Evolutionary conservation across 2,797 vertebrate species (phyloP), one percentile per base, ranked within the genome.

Genomic region (Pangasius mekongensis): DNA sequence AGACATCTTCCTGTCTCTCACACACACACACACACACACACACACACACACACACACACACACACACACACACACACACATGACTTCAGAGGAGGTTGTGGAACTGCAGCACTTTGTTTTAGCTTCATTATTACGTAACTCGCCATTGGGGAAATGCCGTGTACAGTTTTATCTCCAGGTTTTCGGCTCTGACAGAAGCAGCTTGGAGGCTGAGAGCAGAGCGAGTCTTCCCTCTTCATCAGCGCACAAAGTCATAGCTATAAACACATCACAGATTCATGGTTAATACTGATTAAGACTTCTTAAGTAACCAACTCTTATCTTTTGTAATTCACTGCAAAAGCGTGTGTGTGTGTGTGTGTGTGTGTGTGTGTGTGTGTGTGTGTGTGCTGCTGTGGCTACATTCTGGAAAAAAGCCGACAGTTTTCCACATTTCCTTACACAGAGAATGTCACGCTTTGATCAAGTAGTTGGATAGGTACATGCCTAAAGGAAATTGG

Each of bases 71-170:
- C 81, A 56, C 27, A 69, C 77, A 36, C 52, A 43, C 76, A 82
- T 76, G 3, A 54, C 77, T 82, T 83, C 74, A 85, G 64, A 87
- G 91, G 91, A 92, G 91, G 85, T 92, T 92, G 93, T 91, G 92
- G 56, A 83, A 30, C 82, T 83, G 69, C 69, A 89, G 95, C 90
- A 94, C 93, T 91, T 95, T 94, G 87, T 83, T 88, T 82, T 36
- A 83, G 87, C 80, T 22, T 83, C 73, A 77, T 84, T 82, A 60
- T 62, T 60, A 82, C 52, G 18, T 56, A 71, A 83, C 60, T 77
- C 22, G 13, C 56, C 52, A 73, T 71, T 78, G 52, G 71, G 85
- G 67, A 84, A 88, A 87, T 24, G 84, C 67, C 60, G 67, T 81
- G 87, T 88, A 86, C 84, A 82, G 74, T 47, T 66, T 87, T 13